phyloP scores from a whole-genome alignment of 2,888 invertebrate genomes.

The Onthophagus sagittarius region DNA sequence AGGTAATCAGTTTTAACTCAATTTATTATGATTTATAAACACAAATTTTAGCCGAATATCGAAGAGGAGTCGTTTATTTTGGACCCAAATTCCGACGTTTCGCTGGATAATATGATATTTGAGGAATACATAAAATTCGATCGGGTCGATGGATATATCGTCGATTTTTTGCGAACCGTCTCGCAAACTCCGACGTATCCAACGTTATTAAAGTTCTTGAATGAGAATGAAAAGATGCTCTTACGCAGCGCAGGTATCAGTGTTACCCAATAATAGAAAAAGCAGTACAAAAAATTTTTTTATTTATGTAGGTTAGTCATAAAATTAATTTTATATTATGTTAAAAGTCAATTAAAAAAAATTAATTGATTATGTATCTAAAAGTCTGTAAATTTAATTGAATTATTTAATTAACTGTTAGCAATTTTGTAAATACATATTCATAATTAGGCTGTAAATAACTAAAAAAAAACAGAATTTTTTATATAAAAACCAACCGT shows the following conservation, averaged over 20 bases:
- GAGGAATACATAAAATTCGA: constrained; percentile 3
- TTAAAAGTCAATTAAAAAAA: too few species aligned
- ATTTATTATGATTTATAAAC: background rate
- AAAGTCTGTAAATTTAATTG: too few species aligned
- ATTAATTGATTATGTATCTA: too few species aligned
- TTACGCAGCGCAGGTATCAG: constrained; percentile 1
- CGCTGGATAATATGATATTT: background rate
- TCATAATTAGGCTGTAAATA: too few species aligned
- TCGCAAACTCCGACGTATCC: background rate
- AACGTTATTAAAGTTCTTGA: constrained; percentile 2
- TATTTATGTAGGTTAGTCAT: background rate
- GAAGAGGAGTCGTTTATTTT: background rate
- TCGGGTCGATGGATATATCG: background rate
- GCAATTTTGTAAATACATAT: too few species aligned
- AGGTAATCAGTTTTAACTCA: background rate
- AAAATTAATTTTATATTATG: too few species aligned
- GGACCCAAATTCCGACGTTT: background rate
- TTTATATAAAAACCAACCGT: background rate
- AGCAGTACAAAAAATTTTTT: background rate
- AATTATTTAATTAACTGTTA: too few species aligned
- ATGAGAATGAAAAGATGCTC: background rate
- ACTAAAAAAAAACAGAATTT: background rate
- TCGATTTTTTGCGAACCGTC: background rate
- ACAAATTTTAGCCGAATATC: background rate
- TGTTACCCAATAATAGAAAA: background rate